Percentiles rank a stretch among this genome's conserved stretches.
Conservation (phyloP, 1,140 invertebrate genomes). For the Bombus difficillimus region DNA sequence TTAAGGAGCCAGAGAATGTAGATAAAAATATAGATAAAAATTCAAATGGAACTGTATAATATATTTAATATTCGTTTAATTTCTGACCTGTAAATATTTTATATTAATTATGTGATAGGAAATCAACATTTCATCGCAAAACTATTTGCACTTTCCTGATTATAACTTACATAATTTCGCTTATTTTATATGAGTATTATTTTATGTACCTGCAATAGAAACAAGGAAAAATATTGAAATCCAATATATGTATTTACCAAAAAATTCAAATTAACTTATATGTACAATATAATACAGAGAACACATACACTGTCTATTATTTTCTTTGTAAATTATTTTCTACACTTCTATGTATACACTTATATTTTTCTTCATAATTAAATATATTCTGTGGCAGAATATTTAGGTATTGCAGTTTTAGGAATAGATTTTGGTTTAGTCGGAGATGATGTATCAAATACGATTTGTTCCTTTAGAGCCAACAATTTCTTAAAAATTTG, state of each 20-base stretch:
- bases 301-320: not conserved
- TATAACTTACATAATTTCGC: not conserved
- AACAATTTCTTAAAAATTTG: conserved; percentile 76
- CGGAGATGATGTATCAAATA: conserved; percentile 64
- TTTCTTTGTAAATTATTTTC: not conserved
- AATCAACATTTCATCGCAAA: conserved; percentile 14
- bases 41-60: conserved; percentile 23
- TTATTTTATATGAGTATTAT: conserved; percentile 47
- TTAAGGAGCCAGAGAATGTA: conserved; percentile 28
- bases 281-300: conserved; percentile 61
- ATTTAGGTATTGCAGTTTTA: conserved; percentile 76
- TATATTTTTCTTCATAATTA: conserved; percentile 51
- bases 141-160: conserved; percentile 8
- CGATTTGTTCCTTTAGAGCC: conserved; percentile 74
- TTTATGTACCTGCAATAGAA: conserved; percentile 26
- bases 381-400: conserved; percentile 77
- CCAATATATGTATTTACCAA: conserved; percentile 48
- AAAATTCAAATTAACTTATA: conserved; percentile 37
- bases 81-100: conserved; percentile 49
- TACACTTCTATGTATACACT: not conserved
- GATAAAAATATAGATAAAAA: conserved; percentile 49
- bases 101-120: conserved; percentile 33
- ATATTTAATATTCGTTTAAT: conserved; percentile 32
- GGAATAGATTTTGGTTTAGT: conserved; percentile 74
- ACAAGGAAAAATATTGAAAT: conserved; percentile 2